Conservation (phyloP, 2,888 invertebrate species). For the Notodonta dromedarius region DNA sequence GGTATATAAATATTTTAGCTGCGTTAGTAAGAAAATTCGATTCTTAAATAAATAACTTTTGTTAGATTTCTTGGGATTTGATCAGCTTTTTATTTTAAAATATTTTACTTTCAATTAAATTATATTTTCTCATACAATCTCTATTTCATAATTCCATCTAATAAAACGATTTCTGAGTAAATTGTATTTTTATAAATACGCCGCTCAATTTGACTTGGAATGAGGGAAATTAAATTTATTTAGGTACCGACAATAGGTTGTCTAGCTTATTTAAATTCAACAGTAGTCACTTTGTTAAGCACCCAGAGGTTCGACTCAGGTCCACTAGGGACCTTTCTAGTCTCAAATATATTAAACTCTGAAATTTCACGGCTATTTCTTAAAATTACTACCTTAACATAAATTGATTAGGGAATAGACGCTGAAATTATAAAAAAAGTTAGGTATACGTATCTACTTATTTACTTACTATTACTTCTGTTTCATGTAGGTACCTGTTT, state of each 20-base stretch:
- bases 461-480: background rate
- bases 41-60: no score
- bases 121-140: no score
- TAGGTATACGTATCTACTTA: no score
- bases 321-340: slow-evolving; percentile 18
- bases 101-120: background rate
- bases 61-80: no score
- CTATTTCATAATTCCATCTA: background rate
- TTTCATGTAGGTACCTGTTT: no score
- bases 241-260: slow-evolving; percentile 14
- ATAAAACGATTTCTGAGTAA: background rate
- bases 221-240: slow-evolving; percentile 33
- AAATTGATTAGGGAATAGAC: no score
- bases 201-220: background rate
- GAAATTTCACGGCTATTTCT: slow-evolving; percentile 18
- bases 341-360: slow-evolving; percentile 29
- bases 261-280: slow-evolving; percentile 21
- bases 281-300: slow-evolving; percentile 23
- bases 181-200: background rate
- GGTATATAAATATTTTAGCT: no score
- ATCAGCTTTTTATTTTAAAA: no score
- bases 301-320: slow-evolving; percentile 9
- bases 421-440: no score
- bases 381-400: slow-evolving; percentile 7
- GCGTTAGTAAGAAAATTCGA: no score